phyloP scores from a whole-genome alignment of 1,140 invertebrate genomes.

The Muscidifurax raptorellus region DNA sequence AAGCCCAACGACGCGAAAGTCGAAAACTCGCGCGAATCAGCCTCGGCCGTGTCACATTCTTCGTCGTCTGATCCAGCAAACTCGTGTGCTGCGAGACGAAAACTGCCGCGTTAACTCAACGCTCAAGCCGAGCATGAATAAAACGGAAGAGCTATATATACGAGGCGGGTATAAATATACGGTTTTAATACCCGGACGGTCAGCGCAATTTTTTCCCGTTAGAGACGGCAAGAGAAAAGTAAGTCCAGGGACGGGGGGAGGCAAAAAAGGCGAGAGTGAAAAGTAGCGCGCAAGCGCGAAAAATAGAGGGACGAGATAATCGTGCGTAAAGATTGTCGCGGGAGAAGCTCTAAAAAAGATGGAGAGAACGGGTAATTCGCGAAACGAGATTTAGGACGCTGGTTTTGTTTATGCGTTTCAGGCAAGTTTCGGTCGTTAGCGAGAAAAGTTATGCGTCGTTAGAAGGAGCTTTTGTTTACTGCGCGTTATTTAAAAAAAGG shows the following conservation, averaged over 20 bases:
- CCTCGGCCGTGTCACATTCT: background rate
- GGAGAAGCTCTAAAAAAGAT: background rate
- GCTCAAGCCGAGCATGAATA: constrained; percentile 41
- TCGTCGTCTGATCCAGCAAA: background rate
- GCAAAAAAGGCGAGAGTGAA: constrained; percentile 49
- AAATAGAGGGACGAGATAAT: constrained; percentile 32
- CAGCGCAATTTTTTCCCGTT: constrained; percentile 45
- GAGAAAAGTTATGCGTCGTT: too few relatives aligned
- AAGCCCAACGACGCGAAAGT: background rate
- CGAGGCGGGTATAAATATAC: constrained; percentile 39
- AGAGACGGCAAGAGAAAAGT: background rate
- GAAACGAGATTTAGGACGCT: too few relatives aligned
- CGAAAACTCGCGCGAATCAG: constrained; percentile 15
- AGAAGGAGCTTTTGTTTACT: too few relatives aligned
- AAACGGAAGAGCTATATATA: background rate
- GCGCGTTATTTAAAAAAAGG: too few relatives aligned
- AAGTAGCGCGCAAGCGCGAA: background rate
- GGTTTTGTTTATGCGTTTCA: too few relatives aligned
- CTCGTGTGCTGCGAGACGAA: constrained; percentile 9
- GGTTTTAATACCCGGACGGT: constrained; percentile 54
- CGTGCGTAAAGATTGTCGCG: constrained; percentile 32
- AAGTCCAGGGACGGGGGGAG: constrained; percentile 34
- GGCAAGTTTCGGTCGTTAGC: too few relatives aligned
- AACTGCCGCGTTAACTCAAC: constrained; percentile 41
- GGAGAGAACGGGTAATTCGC: too few relatives aligned